Evolutionary conservation across 2,797 vertebrate genomes (phyloP).

Genomic region (Anas acuta): DNA sequence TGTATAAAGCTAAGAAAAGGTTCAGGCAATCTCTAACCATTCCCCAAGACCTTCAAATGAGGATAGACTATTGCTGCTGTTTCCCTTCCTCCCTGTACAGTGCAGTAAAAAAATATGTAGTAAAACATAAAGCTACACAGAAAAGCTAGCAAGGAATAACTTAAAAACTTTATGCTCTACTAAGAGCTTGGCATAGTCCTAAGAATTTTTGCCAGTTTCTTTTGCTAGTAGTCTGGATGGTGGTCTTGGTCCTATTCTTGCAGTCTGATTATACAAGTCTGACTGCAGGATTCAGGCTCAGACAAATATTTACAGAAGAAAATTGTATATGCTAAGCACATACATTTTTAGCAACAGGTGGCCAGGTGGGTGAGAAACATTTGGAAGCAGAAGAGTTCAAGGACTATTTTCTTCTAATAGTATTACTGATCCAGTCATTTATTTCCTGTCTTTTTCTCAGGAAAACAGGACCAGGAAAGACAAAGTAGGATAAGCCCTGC

Average conservation of each 20-base stretch:
- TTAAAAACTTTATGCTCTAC: background rate
- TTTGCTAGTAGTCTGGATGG: background rate
- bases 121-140: background rate
- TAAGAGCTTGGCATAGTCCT: background rate
- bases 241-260: background rate
- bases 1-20: background rate
- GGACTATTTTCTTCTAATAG: background rate
- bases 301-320: background rate
- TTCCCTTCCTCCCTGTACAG: background rate
- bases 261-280: background rate
- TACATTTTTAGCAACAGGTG: background rate
- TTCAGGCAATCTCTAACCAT: background rate
- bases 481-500: background rate
- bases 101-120: background rate
- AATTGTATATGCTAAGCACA: rapidly evolving
- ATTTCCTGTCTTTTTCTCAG: background rate
- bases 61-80: rapidly evolving
- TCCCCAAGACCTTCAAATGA: background rate
- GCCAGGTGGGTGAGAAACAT: rapidly evolving
- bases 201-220: background rate
- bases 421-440: background rate
- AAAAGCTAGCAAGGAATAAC: background rate
- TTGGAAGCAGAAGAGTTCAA: background rate
- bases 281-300: background rate
- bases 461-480: background rate